Evolutionary conservation across 2,888 invertebrate genomes (phyloP), one percentile per base, ranked within the genome.

Genomic region (Nebria brevicollis): DNA sequence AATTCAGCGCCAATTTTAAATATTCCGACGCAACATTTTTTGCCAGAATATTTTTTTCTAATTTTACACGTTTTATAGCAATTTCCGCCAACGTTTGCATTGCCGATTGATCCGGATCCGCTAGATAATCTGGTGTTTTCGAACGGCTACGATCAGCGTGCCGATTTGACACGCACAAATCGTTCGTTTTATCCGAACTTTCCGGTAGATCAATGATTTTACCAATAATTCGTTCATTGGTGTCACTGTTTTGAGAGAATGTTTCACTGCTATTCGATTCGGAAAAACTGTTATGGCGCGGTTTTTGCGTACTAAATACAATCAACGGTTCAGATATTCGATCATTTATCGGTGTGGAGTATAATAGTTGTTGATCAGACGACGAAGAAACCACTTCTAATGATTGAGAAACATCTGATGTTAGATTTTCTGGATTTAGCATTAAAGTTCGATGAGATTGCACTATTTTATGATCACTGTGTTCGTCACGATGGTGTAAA

Each of bases 1-100:
- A 83, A 68, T 83, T 82, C 15, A 89, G 88, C 6, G 93, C 92
- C 84, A 93, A 90, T 88, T 93, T 94, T 83, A 94, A 89, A 88
- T 92, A 93, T 86, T 92, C 93, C 0, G 92, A 92, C 5, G 93
- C 93, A 0, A 93, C 93, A 86, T 91, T 92, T 87, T 93, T 93
- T 5, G 93, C 93, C 81, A 89, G 84, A n/a, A 87, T 88, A 83
- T 89, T 89, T 83, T 89, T 89, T 82, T 89, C 89, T 75, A 89
- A 84, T 83, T 89, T 89, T 73, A 87, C 88, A 83, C 89, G 89
- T 82, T 89, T 89, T 0, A 89, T 89, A 0, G 89, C 89, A 64
- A 89, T 86, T 83, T 89, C 89, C 0, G 89, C 89, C 74, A 89
- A 84, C 7, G 89, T 89, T 85, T 89, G 89, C 89, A 89, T 89